phyloP scores from a whole-genome alignment of 2,888 invertebrate genomes.

The Pyrrhia umbra region DNA sequence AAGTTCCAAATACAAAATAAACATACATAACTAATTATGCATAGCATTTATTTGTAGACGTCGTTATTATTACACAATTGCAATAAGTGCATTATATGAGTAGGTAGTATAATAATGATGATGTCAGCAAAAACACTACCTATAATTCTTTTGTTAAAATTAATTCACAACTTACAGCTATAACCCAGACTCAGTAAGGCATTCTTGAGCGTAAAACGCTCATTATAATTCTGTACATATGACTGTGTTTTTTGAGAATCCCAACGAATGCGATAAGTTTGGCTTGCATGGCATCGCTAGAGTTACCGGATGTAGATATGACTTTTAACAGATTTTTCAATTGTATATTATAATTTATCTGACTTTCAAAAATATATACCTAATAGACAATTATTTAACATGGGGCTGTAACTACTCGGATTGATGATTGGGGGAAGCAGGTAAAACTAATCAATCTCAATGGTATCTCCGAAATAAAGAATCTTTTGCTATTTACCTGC shows the following conservation, averaged over 20 bases:
- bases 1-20: no score
- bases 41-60: background rate
- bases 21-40: background rate
- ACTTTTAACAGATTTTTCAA: background rate
- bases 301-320: background rate
- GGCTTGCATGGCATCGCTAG: background rate
- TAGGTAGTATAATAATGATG: background rate
- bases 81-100: background rate
- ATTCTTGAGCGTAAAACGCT: background rate
- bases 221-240: conserved; percentile 8
- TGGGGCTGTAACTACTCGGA: no score
- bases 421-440: no score
- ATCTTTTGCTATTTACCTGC: background rate
- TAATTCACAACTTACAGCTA: background rate
- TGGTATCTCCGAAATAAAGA: no score
- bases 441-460: no score
- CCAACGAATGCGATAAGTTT: background rate
- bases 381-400: no score
- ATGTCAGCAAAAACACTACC: background rate
- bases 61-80: background rate
- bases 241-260: conserved; percentile 1
- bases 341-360: background rate
- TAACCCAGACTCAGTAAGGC: background rate
- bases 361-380: no score
- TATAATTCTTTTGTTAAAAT: background rate